These are phyloP conservation scores for Ennomos quercinarius DNA, from an alignment of 2,888 invertebrate genomes.

Conservation along the genomic window DNA sequence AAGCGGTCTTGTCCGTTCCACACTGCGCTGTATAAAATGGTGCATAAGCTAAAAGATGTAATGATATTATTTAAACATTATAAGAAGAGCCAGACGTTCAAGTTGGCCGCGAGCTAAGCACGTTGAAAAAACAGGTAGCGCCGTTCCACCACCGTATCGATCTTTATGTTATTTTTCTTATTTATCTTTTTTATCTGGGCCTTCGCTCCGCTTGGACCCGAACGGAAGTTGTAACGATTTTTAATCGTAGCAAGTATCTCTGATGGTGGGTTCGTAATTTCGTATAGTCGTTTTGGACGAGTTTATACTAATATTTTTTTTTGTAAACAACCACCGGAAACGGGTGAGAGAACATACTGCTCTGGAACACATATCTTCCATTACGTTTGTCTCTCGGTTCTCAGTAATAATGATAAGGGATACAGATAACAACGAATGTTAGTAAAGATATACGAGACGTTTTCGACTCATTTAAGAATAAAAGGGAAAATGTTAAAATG, in stretches of 20 bases:
- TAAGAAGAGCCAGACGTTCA: constrained; percentile 43
- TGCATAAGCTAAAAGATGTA: no score
- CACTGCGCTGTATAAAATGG: no score
- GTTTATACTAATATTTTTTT: constrained; percentile 73
- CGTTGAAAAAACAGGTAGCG: constrained; percentile 82
- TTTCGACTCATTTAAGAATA: constrained; percentile 42
- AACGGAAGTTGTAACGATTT: constrained; percentile 85
- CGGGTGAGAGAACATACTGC: constrained; percentile 71
- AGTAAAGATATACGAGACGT: constrained; percentile 54
- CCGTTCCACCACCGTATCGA: constrained; percentile 81
- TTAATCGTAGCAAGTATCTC: constrained; percentile 83
- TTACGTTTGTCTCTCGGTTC: constrained; percentile 74
- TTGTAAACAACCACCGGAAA: constrained; percentile 84
- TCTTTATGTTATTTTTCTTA: constrained; percentile 82
- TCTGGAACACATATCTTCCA: constrained; percentile 82
- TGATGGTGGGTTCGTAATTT: constrained; percentile 67
- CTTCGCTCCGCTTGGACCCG: constrained; percentile 71
- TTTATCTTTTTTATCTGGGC: constrained; percentile 82
- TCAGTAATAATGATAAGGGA: constrained; percentile 73
- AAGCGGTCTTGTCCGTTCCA: no score
- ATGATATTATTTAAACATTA: no score
- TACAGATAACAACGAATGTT: constrained; percentile 64
- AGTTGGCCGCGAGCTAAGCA: constrained; percentile 64
- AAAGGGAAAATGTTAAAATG: constrained; percentile 41
- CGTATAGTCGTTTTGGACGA: constrained; percentile 68